Base-by-base conservation (phyloP, 2,113 vertebrate species). In the Macroglossus sobrinus region DNA sequence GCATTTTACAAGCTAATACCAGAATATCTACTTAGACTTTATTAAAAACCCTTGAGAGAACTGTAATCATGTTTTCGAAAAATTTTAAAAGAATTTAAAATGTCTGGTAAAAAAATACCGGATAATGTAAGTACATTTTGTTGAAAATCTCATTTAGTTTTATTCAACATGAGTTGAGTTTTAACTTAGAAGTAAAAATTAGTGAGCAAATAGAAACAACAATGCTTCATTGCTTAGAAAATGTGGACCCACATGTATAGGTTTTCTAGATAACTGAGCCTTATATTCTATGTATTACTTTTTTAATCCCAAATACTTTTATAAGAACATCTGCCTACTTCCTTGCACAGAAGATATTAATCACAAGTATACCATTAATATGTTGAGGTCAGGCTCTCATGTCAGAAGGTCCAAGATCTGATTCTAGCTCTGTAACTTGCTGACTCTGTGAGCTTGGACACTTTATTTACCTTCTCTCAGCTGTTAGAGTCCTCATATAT, bases 1-100 rank as follows among this genome's bases (percentile, higher is more conserved):
- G 87, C 85, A 16, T 96, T 97, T 96, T 91, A 53, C 28, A 96
- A 92, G 18, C 92, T 94, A 97, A 89, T 85, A 68, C 43, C n/a
- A 78, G 87, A 96, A 92, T 50, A 95, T 94, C 94, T 89, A 79
- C 61, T 93, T 92, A 93, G 84, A 80, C 93, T 88, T 71, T 96
- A 96, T 92, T 95, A 74, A 85, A 97, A 94, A 47, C 72, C 74
- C 93, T 66, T 35, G 80, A 96, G 92, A 94, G 87, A 69, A 86
- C 59, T 96, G 4, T 53, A 93, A 53, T 84, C 15, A 1, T 30
- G 28, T 93, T 95, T 84, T 74, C 88, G 33, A 43, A 93, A 80
- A 43, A 5, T 76, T 84, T 79, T 63, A 12, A 88, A 95, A 95
- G 19, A 53, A 47, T 68, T 89, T 50, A 72, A 68, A 76, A 81